Percentiles rank a stretch among this genome's conserved stretches.
Conservation (phyloP, 2,888 invertebrate species). For the Balanococcus diminutus region DNA sequence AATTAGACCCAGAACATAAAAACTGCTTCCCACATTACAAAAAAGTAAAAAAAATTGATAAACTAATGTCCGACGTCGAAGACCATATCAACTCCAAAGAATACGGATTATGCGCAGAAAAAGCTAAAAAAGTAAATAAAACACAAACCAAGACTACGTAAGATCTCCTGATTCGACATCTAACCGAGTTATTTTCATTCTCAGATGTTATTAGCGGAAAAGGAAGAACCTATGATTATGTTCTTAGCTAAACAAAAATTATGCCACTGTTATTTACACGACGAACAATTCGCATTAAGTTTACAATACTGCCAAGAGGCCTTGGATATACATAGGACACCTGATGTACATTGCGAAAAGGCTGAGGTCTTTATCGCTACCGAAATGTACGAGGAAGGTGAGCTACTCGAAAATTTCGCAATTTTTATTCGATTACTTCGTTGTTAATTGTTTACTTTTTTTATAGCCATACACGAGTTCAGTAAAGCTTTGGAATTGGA, state of each 20-base stretch:
- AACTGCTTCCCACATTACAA: constrained; percentile 96
- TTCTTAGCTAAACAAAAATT: constrained; percentile 68
- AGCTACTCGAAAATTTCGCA: constrained; percentile 51
- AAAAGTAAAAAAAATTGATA: constrained; percentile 90
- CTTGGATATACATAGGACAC: constrained; percentile 75
- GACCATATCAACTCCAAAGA: constrained; percentile 68
- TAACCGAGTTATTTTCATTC: not conserved
- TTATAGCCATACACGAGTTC: constrained; percentile 81
- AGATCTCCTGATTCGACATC: not conserved
- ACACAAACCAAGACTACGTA: not conserved
- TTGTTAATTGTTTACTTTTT: not conserved
- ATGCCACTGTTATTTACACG: constrained; percentile 78
- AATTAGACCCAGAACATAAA: constrained; percentile 96
- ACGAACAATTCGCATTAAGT: constrained; percentile 75
- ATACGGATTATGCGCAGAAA: constrained; percentile 71
- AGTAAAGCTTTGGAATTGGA: constrained; percentile 85
- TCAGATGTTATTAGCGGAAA: constrained; percentile 47
- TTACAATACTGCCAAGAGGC: constrained; percentile 80
- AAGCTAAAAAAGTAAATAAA: constrained; percentile 68
- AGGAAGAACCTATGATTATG: constrained; percentile 45
- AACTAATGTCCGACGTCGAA: constrained; percentile 73
- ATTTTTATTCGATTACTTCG: not conserved
- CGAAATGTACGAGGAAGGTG: constrained; percentile 90
- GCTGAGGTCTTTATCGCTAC: constrained; percentile 89
- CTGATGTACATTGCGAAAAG: constrained; percentile 82